These are phyloP conservation scores for Drosophila navojoa DNA, from an alignment of 1,140 invertebrate genomes.

Conservation along the genomic window DNA sequence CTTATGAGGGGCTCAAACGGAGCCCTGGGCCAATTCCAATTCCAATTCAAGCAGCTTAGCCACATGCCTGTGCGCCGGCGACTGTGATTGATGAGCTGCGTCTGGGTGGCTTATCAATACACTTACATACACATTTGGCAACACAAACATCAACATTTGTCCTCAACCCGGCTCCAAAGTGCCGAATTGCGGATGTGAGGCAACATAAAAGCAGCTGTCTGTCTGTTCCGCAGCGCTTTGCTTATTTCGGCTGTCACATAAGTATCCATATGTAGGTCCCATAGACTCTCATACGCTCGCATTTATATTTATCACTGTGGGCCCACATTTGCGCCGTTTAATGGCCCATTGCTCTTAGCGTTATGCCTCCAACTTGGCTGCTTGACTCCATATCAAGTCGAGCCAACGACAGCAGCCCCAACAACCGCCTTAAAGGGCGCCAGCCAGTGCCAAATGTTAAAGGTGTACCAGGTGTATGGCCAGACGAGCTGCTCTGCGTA, in stretches of 20 bases:
- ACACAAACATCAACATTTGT: conserved; percentile 16
- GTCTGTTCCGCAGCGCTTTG: background rate
- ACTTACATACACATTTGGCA: conserved; percentile 16
- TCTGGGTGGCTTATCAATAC: conserved; percentile 6
- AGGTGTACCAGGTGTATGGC: conserved; percentile 32
- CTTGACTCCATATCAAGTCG: conserved; percentile 4
- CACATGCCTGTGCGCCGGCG: conserved; percentile 1
- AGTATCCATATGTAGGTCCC: conserved; percentile 15
- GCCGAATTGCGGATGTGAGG: conserved; percentile 9
- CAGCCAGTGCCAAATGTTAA: conserved; percentile 45
- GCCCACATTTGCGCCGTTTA: conserved; percentile 48
- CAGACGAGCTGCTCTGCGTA: conserved; percentile 15
- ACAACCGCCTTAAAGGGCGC: conserved; percentile 34
- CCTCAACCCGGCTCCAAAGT: conserved; percentile 2
- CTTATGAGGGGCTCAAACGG: conserved; percentile 14
- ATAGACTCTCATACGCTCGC: conserved; percentile 1
- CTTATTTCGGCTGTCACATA: conserved; percentile 13
- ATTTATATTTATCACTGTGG: conserved; percentile 34
- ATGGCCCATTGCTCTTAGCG: conserved; percentile 52
- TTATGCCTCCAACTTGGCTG: conserved; percentile 30
- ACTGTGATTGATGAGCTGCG: conserved; percentile 32
- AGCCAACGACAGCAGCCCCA: background rate
- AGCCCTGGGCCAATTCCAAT: conserved; percentile 1
- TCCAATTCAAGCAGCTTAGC: conserved; percentile 5
- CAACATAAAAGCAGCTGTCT: conserved; percentile 29